A percentile compares a stretch with the other conserved stretches of the same genome.
Evolutionary conservation across 2,888 invertebrate genomes (phyloP).

Genomic region (Digitonthophagus gazella): DNA sequence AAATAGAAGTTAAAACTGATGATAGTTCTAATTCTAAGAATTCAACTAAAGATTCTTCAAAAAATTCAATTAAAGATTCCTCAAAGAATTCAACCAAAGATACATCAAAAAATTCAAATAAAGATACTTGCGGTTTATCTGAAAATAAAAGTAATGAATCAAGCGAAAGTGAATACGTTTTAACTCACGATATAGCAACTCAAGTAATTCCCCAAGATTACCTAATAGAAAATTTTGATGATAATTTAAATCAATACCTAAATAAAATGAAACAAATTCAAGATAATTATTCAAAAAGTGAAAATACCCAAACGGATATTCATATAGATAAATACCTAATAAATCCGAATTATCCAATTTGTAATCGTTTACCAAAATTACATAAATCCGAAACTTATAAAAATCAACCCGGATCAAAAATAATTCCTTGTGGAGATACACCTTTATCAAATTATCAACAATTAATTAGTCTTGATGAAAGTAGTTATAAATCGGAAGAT

Average conservation of each 20-base stretch:
- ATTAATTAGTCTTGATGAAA: not conserved
- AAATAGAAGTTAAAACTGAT: too few species aligned
- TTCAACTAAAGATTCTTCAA: too few species aligned
- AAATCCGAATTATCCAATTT: too few species aligned
- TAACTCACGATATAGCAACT: conserved; percentile 27
- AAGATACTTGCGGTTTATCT: not conserved
- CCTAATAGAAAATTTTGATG: not conserved
- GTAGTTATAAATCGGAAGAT: not conserved
- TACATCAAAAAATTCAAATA: not conserved
- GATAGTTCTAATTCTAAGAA: too few species aligned
- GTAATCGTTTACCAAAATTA: not conserved
- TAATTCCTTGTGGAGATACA: not conserved
- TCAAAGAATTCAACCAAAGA: too few species aligned
- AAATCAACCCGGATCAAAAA: not conserved
- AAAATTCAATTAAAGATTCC: too few species aligned
- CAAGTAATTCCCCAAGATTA: conserved; percentile 23
- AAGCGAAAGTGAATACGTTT: conserved; percentile 25
- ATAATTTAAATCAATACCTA: conserved; percentile 5
- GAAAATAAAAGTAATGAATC: conserved; percentile 1
- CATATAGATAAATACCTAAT: too few species aligned
- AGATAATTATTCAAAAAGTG: too few species aligned
- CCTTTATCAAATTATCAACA: not conserved
- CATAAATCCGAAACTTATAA: not conserved
- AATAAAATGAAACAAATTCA: not conserved
- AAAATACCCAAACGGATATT: too few species aligned